phyloP scores from a whole-genome alignment of 2,797 vertebrate species.

The Liasis olivaceus region DNA sequence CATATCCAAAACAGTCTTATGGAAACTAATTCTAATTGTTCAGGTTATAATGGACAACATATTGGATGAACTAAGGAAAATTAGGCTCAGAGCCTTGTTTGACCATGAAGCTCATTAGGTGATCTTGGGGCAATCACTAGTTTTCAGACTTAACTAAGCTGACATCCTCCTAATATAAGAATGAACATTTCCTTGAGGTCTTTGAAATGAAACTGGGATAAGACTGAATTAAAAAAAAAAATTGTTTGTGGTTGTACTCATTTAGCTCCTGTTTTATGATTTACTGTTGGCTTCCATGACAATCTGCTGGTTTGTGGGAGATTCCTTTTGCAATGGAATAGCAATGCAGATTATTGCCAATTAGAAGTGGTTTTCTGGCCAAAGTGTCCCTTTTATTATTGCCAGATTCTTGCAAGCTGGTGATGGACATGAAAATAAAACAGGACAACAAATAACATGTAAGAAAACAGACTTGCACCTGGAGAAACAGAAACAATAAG shows the following conservation, averaged over 20 bases:
- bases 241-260: not conserved
- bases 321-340: constrained; percentile 3
- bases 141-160: not conserved
- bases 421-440: constrained; percentile 72
- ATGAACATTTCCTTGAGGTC: not conserved
- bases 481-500: constrained; percentile 75
- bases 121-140: not conserved
- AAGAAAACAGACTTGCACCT: constrained; percentile 80
- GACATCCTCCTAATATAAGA: not conserved
- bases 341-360: constrained; percentile 20
- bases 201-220: not conserved
- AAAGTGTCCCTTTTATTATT: constrained; percentile 25
- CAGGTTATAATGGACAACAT: not conserved
- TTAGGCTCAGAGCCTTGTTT: not conserved
- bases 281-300: not conserved
- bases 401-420: constrained; percentile 48
- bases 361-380: constrained; percentile 38
- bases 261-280: not conserved
- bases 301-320: not conserved
- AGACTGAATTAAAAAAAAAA: not conserved
- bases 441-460: constrained; percentile 79
- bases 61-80: no score
- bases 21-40: not conserved
- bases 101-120: not conserved
- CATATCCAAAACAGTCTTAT: not conserved